Percentiles rank a stretch among this genome's conserved stretches.
Conservation (phyloP, 2,797 vertebrate species). For the Selene dorsalis region DNA sequence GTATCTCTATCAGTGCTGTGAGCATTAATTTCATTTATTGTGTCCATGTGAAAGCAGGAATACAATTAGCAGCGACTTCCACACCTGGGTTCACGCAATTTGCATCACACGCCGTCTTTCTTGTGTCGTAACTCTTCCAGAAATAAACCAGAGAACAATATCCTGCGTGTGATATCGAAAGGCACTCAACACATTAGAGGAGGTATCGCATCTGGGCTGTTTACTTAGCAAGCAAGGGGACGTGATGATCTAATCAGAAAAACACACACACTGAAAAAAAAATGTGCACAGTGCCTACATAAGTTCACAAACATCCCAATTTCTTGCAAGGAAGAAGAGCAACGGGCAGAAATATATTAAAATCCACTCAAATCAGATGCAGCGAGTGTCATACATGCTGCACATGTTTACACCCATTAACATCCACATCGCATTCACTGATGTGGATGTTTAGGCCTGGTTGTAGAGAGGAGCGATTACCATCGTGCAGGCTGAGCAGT, state of each 20-base stretch:
- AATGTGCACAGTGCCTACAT: not conserved
- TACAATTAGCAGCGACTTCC: not conserved
- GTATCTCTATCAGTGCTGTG: too few relatives aligned
- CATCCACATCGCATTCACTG: not conserved
- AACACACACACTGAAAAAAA: not conserved
- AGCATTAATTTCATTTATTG: not conserved
- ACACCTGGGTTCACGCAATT: not conserved
- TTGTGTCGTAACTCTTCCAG: not conserved
- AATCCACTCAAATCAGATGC: not conserved
- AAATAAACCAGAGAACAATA: not conserved
- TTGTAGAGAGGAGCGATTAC: not conserved
- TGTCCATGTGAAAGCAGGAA: not conserved
- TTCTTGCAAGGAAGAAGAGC: not conserved
- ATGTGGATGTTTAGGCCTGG: not conserved
- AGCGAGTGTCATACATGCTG: not conserved
- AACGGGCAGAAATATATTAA: not conserved
- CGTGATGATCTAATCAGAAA: not conserved
- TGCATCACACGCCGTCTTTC: not conserved
- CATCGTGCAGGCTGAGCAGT: not conserved
- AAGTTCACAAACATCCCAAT: not conserved
- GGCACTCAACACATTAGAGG: not conserved
- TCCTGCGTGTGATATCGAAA: not conserved
- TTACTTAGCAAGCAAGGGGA: not conserved
- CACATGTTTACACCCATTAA: constrained; percentile 2
- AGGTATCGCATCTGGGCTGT: not conserved